These are phyloP conservation scores for Phymanthus crucifer DNA, from an alignment of 92 coral and sea anemone genomes.

Conservation along the genomic window DNA sequence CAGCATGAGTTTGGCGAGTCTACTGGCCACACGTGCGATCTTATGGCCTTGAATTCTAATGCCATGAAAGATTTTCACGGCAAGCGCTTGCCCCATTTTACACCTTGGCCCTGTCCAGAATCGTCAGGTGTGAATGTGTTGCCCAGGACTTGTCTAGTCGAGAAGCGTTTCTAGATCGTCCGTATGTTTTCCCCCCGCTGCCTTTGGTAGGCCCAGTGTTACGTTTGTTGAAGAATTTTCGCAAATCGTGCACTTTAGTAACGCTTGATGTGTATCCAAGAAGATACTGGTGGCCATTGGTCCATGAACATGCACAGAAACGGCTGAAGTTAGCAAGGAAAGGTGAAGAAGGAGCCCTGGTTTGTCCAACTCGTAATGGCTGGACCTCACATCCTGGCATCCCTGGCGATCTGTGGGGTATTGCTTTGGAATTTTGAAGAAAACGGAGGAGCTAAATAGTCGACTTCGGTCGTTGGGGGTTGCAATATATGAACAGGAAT, in stretches of 20 bases:
- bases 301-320: slow-evolving; percentile 4
- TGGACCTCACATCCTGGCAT: slow-evolving; percentile 27
- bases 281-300: slow-evolving; percentile 61
- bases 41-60: too few relatives aligned
- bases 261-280: slow-evolving; percentile 39
- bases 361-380: slow-evolving; percentile 37
- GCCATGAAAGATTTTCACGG: slow-evolving; percentile 40
- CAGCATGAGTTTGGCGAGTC: slow-evolving; percentile 31
- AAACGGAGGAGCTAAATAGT: background rate
- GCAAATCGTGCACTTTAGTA: slow-evolving; percentile 25
- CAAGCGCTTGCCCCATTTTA: slow-evolving; percentile 38
- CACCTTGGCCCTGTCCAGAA: slow-evolving; percentile 43
- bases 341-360: slow-evolving; percentile 35
- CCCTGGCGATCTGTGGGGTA: slow-evolving; percentile 52
- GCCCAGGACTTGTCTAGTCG: background rate
- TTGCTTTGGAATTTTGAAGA: slow-evolving; percentile 4
- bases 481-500: background rate
- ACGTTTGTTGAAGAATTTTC: background rate
- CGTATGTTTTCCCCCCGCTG: slow-evolving; percentile 43
- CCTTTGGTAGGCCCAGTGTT: background rate
- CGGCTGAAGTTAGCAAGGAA: slow-evolving; percentile 21
- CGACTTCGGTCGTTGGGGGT: background rate
- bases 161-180: background rate
- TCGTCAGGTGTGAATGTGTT: slow-evolving; percentile 40
- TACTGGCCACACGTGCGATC: too few relatives aligned